Evolutionary conservation across 2,113 vertebrate species (phyloP).

Genomic region (Microcebus ravelobensis): DNA sequence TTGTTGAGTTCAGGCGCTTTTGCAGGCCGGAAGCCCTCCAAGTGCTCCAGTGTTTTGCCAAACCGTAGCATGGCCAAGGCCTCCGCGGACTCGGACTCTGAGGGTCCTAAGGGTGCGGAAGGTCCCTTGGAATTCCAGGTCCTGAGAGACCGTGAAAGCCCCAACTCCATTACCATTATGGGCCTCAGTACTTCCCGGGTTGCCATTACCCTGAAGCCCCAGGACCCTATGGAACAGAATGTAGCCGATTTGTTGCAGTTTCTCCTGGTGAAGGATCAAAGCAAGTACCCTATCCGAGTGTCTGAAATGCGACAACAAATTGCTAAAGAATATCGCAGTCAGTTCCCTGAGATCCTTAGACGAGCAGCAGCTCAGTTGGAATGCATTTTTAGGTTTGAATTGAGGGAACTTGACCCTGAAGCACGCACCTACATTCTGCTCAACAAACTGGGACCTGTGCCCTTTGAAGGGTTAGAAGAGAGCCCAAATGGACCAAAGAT

Average conservation of each 20-base stretch:
- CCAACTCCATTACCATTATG: conserved; percentile 49
- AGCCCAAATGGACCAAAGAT: conserved; percentile 61
- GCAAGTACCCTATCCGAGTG: conserved; percentile 58
- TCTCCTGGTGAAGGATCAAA: conserved; percentile 62
- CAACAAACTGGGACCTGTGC: conserved; percentile 62
- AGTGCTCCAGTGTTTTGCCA: neutral
- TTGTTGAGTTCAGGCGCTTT: neutral
- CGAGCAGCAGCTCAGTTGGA: conserved; percentile 43
- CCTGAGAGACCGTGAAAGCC: conserved; percentile 34
- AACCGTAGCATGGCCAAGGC: neutral
- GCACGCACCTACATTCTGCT: conserved; percentile 55
- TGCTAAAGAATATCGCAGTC: conserved; percentile 43
- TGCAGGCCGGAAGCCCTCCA: neutral
- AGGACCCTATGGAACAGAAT: conserved; percentile 55
- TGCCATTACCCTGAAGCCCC: conserved; percentile 38
- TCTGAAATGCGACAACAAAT: conserved; percentile 52
- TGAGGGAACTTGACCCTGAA: conserved; percentile 55
- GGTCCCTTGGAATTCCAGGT: conserved; percentile 40
- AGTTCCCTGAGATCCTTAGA: conserved; percentile 62
- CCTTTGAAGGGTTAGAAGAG: conserved; percentile 59
- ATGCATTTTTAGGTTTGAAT: conserved; percentile 61
- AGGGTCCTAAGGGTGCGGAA: neutral
- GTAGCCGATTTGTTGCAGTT: conserved; percentile 63
- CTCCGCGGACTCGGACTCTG: neutral
- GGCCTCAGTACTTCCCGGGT: conserved; percentile 42